Percentiles rank a stretch among this genome's conserved stretches.
Conservation (phyloP, 2,888 invertebrate genomes). For the Girardia tigrina region DNA sequence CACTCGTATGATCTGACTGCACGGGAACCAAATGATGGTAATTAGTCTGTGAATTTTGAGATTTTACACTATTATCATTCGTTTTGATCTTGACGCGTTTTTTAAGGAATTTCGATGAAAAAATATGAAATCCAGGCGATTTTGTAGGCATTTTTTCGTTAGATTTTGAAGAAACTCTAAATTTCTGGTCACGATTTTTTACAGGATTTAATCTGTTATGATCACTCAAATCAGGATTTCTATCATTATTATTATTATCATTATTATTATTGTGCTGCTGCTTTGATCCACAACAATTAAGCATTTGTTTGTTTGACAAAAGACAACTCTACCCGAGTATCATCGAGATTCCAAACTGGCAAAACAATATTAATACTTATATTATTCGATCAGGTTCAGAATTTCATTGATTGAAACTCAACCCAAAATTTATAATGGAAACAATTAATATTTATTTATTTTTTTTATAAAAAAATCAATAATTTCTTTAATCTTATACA, state of each 20-base stretch:
- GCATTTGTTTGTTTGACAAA: not conserved
- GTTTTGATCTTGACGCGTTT: not conserved
- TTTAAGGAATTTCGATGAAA: not conserved
- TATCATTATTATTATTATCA: too few species aligned
- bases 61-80: not conserved
- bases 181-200: not conserved
- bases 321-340: not conserved
- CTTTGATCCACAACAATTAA: conserved; percentile 10
- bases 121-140: not conserved
- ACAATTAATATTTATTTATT: not conserved
- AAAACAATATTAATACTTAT: not conserved
- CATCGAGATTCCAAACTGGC: not conserved
- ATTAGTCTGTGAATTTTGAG: not conserved
- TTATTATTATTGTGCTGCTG: too few species aligned
- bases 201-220: not conserved
- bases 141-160: not conserved
- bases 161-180: not conserved
- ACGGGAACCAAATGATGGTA: not conserved
- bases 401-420: not conserved
- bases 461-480: conserved; percentile 3
- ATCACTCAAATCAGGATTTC: not conserved
- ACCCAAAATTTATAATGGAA: not conserved
- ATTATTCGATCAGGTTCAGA: not conserved
- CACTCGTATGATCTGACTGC: not conserved
- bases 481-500: not conserved